These are phyloP conservation scores for Entosphenus tridentatus DNA, from an alignment of 2,113 vertebrate species.

Conservation along the genomic window DNA sequence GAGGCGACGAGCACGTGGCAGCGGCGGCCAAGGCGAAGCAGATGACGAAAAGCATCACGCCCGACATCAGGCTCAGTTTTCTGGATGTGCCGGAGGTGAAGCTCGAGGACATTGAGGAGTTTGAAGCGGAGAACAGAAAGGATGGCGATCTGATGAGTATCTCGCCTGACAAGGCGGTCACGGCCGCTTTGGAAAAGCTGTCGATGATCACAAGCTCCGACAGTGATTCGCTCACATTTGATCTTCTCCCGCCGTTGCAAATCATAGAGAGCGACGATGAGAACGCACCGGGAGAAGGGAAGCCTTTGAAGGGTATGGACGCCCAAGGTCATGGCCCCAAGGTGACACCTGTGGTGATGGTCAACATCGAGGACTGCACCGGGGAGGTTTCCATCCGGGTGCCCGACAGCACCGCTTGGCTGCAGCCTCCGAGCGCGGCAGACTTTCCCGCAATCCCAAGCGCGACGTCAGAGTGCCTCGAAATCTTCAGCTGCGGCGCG, in stretches of 20 bases:
- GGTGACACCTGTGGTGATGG: conserved; percentile 47
- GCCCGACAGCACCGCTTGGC: conserved; percentile 13
- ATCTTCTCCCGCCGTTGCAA: conserved; percentile 63
- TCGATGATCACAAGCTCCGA: conserved; percentile 76
- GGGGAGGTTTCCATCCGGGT: conserved; percentile 26
- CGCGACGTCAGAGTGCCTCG: too few relatives aligned
- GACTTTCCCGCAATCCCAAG: too few relatives aligned
- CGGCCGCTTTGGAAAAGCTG: conserved; percentile 55
- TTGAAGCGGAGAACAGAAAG: conserved; percentile 24
- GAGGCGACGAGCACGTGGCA: neutral
- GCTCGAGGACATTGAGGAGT: conserved; percentile 4
- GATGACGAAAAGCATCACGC: neutral
- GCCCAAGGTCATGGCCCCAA: conserved; percentile 22
- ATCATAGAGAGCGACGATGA: conserved; percentile 50
- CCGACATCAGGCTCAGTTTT: neutral
- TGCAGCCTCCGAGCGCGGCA: too few relatives aligned
- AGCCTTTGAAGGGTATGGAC: neutral
- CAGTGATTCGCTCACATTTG: conserved; percentile 83
- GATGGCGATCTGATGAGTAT: conserved; percentile 79
- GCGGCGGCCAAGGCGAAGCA: neutral
- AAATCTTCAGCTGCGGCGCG: too few relatives aligned
- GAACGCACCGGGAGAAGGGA: neutral
- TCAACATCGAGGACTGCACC: conserved; percentile 66
- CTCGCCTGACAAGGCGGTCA: conserved; percentile 62
- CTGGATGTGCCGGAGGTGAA: conserved; percentile 3